Conservation (phyloP, 1,140 invertebrate genomes). For the Heterodera schachtii region DNA sequence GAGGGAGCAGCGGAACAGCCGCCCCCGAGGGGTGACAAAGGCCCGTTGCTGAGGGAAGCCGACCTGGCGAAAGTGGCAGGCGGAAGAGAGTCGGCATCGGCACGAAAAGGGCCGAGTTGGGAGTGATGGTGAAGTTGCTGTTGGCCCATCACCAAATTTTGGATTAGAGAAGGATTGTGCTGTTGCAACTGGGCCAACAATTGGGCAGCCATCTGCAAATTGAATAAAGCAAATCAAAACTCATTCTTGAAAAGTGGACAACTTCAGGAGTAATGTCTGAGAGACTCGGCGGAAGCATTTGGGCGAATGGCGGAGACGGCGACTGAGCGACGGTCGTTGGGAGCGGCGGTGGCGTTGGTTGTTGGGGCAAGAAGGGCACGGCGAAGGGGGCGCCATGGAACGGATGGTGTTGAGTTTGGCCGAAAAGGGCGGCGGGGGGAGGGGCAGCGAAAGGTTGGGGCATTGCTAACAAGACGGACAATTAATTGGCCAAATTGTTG, state of each 20-base stretch:
- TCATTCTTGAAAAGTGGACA: not conserved
- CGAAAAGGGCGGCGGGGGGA: constrained; percentile 39
- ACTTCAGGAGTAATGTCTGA: constrained; percentile 45
- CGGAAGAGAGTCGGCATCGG: constrained; percentile 8
- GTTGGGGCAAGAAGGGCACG: constrained; percentile 38
- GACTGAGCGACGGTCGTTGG: constrained; percentile 11
- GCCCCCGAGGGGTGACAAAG: constrained; percentile 26
- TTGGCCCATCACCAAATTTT: constrained; percentile 49
- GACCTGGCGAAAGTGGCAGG: not conserved
- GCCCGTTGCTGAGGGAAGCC: constrained; percentile 4
- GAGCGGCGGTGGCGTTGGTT: not conserved
- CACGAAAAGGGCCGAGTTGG: constrained; percentile 17
- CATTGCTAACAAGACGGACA: not conserved
- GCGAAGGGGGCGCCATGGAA: not conserved
- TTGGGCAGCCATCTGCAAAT: constrained; percentile 49
- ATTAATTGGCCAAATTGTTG: not conserved
- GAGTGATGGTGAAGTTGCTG: constrained; percentile 40
- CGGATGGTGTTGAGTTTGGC: constrained; percentile 20
- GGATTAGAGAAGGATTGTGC: constrained; percentile 48
- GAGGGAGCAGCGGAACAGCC: constrained; percentile 16
- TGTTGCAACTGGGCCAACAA: constrained; percentile 56
- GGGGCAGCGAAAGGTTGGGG: constrained; percentile 23
- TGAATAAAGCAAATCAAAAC: not conserved
- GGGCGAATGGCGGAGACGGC: constrained; percentile 43
- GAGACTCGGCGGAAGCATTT: constrained; percentile 27